Conservation (phyloP, 2,888 invertebrate species). For the Philonicus albiceps region DNA sequence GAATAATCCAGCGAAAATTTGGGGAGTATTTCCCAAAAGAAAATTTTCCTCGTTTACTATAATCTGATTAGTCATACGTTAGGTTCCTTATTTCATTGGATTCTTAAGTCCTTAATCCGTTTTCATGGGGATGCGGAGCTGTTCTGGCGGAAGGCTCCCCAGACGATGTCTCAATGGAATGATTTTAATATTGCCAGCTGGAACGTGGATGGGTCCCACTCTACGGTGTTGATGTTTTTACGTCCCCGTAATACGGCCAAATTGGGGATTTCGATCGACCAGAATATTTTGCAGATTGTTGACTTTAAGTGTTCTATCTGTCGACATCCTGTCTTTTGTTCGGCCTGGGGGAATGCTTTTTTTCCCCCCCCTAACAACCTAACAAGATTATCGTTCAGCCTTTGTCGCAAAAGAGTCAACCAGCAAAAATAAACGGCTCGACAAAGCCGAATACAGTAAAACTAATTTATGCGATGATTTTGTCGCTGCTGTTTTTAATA, state of each 20-base stretch:
- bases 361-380: too few relatives aligned
- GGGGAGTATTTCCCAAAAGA: neutral
- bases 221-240: slow-evolving; percentile 14
- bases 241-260: neutral
- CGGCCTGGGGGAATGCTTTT: neutral
- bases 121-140: neutral
- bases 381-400: neutral
- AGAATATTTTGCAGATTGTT: neutral
- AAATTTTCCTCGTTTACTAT: slow-evolving; percentile 10
- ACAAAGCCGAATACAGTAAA: neutral
- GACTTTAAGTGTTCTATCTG: neutral
- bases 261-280: neutral
- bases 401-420: neutral
- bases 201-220: neutral
- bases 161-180: neutral
- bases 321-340: neutral
- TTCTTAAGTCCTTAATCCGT: slow-evolving; percentile 18
- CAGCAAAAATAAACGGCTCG: neutral
- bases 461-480: neutral
- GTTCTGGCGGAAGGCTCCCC: neutral
- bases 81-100: slow-evolving; percentile 33
- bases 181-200: slow-evolving; percentile 10
- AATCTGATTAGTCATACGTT: slow-evolving; percentile 34
- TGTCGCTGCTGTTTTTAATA: too few relatives aligned
- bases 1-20: neutral